A percentile compares a stretch with the other conserved stretches of the same genome.
phyloP scores from a whole-genome alignment of 2,888 invertebrate species.

The Pyrrhosoma nymphula region DNA sequence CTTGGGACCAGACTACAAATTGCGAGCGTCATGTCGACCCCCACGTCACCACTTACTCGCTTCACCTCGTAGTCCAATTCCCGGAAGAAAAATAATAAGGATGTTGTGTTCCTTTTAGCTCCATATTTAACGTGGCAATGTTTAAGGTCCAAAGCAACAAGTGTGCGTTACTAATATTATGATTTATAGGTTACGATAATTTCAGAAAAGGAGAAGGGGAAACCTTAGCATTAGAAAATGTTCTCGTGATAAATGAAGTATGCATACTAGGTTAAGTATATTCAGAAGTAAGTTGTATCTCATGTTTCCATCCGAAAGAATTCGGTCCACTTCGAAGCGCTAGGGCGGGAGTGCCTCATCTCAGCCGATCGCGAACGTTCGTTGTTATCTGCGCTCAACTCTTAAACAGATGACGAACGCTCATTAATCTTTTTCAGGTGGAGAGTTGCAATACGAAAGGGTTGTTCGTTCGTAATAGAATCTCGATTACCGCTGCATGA shows the following conservation, averaged over 20 bases:
- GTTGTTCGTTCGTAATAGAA: not conserved
- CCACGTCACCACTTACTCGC: too few relatives aligned
- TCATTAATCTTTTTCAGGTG: not conserved
- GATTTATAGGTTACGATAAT: not conserved
- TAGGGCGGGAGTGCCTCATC: not conserved
- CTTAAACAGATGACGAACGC: conserved; percentile 16
- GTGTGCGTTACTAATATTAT: too few relatives aligned
- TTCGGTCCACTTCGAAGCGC: not conserved
- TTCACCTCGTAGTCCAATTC: too few relatives aligned
- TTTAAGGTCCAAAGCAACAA: too few relatives aligned
- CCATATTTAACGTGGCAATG: too few relatives aligned
- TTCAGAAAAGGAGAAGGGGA: not conserved
- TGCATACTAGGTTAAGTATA: not conserved
- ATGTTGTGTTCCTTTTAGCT: too few relatives aligned
- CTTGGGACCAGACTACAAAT: too few relatives aligned
- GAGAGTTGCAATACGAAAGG: not conserved
- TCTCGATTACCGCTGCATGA: not conserved
- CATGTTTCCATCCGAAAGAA: not conserved
- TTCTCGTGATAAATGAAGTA: not conserved
- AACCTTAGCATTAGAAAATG: not conserved
- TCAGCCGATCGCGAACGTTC: not conserved
- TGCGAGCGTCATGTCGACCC: too few relatives aligned
- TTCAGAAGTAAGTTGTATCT: not conserved
- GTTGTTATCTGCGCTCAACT: not conserved
- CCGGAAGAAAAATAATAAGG: too few relatives aligned